A percentile compares a stretch with the other conserved stretches of the same genome.
phyloP scores from a whole-genome alignment of 2,113 vertebrate genomes.

The Crypturellus undulatus region DNA sequence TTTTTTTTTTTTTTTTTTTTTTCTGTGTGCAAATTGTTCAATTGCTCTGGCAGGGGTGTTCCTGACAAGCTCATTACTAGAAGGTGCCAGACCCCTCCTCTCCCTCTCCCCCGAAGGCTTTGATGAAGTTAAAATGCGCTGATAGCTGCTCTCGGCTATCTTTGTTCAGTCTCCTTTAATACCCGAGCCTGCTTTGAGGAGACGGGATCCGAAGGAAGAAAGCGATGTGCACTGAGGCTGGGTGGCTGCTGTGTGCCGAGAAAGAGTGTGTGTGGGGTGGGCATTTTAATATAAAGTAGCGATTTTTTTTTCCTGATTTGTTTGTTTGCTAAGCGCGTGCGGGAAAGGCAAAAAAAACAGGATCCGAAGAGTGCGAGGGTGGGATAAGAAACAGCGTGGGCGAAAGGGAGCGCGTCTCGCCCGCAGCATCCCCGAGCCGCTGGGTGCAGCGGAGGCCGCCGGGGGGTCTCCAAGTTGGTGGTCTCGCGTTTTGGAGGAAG shows the following conservation, averaged over 20 bases:
- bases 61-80: constrained; percentile 86
- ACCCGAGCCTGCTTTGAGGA: constrained; percentile 49
- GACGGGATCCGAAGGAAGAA: constrained; percentile 45
- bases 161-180: constrained; percentile 66
- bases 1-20: constrained; percentile 63
- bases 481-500: constrained; percentile 25
- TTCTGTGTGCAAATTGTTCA: constrained; percentile 83
- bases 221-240: constrained; percentile 38
- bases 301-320: not conserved
- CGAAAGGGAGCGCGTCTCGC: not conserved
- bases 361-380: not conserved
- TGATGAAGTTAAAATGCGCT: constrained; percentile 75
- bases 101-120: constrained; percentile 70
- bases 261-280: not conserved
- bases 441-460: not conserved
- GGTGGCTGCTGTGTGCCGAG: not conserved
- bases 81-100: constrained; percentile 79
- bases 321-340: not conserved
- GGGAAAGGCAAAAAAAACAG: not conserved
- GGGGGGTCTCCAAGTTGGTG: constrained; percentile 59
- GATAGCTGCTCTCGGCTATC: constrained; percentile 64
- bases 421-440: not conserved
- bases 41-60: constrained; percentile 84
- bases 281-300: not conserved
- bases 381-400: not conserved